These are phyloP conservation scores for Limosa lapponica DNA, from an alignment of 2,797 vertebrate species.

Conservation along the genomic window DNA sequence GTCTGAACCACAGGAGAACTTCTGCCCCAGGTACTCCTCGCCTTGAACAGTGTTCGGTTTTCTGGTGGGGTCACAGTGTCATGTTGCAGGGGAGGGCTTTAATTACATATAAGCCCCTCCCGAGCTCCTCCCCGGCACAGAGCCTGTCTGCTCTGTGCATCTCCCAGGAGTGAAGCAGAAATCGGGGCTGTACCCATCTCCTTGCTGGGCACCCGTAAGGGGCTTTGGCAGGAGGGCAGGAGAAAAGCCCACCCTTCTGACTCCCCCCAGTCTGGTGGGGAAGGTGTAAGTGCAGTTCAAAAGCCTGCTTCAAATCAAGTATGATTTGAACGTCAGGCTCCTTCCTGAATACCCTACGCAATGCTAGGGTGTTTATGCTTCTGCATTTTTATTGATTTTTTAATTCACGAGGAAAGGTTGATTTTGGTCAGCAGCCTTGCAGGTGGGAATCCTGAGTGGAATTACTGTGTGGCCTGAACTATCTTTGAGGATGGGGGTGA, in stretches of 20 bases:
- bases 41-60: neutral
- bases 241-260: neutral
- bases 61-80: neutral
- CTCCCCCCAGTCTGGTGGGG: neutral
- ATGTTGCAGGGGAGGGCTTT: neutral
- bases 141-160: neutral
- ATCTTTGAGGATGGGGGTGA: neutral
- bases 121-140: neutral
- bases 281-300: neutral
- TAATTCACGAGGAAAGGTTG: neutral
- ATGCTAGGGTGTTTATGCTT: neutral
- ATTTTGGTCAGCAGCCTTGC: neutral
- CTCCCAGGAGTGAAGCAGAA: neutral
- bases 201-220: neutral
- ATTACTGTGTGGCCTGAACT: neutral
- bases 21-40: neutral
- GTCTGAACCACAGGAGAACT: neutral
- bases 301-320: neutral
- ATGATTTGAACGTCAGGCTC: neutral
- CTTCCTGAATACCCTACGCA: neutral
- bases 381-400: neutral
- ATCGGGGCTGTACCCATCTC: fast-evolving
- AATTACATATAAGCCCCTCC: neutral
- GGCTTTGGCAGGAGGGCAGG: neutral
- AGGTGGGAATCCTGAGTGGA: neutral